phyloP scores from a whole-genome alignment of 2,113 vertebrate species.

The Pedetes capensis region DNA sequence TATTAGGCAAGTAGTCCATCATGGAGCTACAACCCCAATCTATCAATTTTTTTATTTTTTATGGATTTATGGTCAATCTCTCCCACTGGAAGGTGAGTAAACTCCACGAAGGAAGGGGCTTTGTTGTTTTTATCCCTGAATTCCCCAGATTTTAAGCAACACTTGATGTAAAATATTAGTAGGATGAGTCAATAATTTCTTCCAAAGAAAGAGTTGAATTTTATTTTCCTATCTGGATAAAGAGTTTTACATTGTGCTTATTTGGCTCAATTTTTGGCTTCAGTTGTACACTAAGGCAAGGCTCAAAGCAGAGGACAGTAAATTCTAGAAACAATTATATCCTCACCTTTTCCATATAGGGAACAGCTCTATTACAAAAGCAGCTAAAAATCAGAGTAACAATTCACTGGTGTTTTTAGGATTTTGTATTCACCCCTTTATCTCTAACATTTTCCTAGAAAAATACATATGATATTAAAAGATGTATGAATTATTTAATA shows the following conservation, averaged over 20 bases:
- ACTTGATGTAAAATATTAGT: background rate
- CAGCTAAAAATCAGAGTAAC: background rate
- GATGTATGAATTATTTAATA: conserved; percentile 8
- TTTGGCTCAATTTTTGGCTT: background rate
- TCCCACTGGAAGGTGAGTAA: background rate
- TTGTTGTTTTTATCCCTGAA: background rate
- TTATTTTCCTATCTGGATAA: background rate
- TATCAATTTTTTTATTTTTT: background rate
- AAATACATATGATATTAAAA: background rate
- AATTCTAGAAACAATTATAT: background rate
- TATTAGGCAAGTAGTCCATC: too few species aligned
- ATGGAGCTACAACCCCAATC: too few species aligned
- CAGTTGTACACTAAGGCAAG: background rate
- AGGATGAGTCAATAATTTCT: background rate
- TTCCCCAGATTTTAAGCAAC: background rate
- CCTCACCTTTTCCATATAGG: background rate
- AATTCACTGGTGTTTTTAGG: background rate
- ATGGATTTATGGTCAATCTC: background rate
- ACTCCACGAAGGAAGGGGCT: background rate
- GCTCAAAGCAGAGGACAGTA: background rate
- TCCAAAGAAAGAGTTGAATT: background rate
- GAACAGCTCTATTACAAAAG: background rate
- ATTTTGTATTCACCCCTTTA: background rate
- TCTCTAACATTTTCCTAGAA: background rate
- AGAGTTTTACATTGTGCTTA: background rate